Evolutionary conservation across 2,888 invertebrate species (phyloP).

Genomic region (Villa cingulata): DNA sequence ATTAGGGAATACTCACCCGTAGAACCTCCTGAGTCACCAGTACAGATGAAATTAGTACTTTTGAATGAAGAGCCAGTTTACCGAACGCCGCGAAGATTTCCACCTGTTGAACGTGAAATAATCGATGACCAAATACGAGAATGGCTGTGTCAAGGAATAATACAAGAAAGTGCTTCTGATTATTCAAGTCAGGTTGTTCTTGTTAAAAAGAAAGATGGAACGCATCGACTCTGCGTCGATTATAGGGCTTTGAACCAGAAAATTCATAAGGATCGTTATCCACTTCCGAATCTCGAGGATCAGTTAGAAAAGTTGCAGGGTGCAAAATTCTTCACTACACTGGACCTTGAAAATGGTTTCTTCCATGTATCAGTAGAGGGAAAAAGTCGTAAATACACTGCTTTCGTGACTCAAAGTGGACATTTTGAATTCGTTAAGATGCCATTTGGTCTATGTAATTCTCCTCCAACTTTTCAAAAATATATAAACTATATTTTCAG

Average conservation of each 20-base stretch:
- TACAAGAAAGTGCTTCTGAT: conserved; percentile 4
- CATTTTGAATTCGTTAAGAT: conserved; percentile 21
- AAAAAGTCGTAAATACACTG: conserved; percentile 19
- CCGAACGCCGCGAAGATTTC: conserved; percentile 1
- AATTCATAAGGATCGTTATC: conserved; percentile 16
- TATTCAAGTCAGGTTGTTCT: conserved; percentile 7
- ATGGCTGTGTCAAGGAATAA: background rate
- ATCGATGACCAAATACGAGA: background rate
- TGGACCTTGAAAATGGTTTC: conserved; percentile 24
- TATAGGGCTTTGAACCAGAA: background rate
- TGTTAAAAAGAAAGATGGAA: background rate
- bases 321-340: conserved; percentile 20
- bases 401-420: conserved; percentile 23
- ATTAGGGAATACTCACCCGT: background rate
- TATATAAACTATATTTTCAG: conserved; percentile 17
- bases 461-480: conserved; percentile 21
- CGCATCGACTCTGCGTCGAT: background rate
- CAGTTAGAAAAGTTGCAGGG: conserved; percentile 21
- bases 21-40: background rate
- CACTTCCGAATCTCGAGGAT: conserved; percentile 22
- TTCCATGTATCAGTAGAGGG: conserved; percentile 24
- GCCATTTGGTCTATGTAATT: conserved; percentile 30
- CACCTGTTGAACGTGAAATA: background rate
- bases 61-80: background rate
- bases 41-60: conserved; percentile 1